phyloP scores from a whole-genome alignment of 2,113 vertebrate species.

The Megaptera novaeangliae region DNA sequence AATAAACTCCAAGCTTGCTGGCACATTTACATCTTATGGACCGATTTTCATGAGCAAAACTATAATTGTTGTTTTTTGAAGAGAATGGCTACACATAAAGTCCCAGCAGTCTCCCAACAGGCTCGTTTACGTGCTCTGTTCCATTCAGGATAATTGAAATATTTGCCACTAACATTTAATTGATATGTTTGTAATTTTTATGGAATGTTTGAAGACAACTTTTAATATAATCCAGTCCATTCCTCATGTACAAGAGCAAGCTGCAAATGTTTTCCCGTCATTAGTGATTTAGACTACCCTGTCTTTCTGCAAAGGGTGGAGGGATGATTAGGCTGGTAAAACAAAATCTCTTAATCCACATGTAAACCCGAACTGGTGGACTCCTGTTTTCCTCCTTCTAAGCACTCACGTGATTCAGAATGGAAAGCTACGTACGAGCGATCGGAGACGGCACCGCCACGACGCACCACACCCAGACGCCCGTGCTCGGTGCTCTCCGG shows the following conservation, averaged over 20 bases:
- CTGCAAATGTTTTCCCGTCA: not conserved
- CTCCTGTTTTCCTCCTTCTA: not conserved
- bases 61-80: conserved; percentile 55
- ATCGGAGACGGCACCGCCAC: not conserved
- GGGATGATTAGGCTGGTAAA: not conserved
- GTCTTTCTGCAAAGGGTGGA: not conserved
- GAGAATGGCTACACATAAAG: conserved; percentile 39
- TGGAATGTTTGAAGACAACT: conserved; percentile 50
- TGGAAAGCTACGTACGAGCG: not conserved
- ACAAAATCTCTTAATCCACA: not conserved
- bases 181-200: conserved; percentile 71
- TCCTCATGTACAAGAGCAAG: not conserved
- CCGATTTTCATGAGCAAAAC: conserved; percentile 35
- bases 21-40: conserved; percentile 51
- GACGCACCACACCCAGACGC: conserved; percentile 14
- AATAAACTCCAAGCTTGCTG: conserved; percentile 50
- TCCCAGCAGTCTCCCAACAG: conserved; percentile 39
- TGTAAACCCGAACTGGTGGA: not conserved
- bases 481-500: conserved; percentile 5
- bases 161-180: conserved; percentile 71
- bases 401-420: not conserved
- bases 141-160: conserved; percentile 77
- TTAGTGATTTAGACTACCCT: conserved; percentile 10
- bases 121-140: conserved; percentile 66
- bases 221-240: conserved; percentile 13